Conservation (phyloP, 2,113 vertebrate species). For the Vulpes vulpes region DNA sequence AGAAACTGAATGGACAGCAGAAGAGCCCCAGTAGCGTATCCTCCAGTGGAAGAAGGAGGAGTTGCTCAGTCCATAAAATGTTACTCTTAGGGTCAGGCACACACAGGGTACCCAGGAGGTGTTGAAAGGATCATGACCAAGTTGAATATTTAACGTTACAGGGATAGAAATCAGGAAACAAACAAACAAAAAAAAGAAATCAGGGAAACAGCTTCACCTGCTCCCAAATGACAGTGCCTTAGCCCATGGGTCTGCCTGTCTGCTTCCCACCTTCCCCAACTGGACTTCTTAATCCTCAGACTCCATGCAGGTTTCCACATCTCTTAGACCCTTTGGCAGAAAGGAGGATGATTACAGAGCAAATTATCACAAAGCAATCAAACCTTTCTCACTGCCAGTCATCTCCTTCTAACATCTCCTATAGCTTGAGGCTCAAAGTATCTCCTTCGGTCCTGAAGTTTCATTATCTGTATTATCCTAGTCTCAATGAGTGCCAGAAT, state of each 20-base stretch:
- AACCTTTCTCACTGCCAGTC: background rate
- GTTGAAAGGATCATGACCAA: background rate
- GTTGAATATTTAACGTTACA: background rate
- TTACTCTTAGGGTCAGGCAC: background rate
- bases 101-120: background rate
- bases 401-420: background rate
- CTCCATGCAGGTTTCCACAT: background rate
- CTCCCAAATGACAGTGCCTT: background rate
- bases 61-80: background rate
- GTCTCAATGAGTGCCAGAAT: background rate
- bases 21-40: background rate
- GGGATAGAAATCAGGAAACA: background rate
- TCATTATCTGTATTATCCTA: background rate
- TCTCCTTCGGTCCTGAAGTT: background rate
- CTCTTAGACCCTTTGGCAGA: background rate
- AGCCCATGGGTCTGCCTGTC: background rate
- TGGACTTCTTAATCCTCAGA: background rate
- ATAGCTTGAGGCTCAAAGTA: background rate
- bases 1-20: background rate
- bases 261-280: background rate
- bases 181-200: background rate
- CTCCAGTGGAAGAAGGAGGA: background rate
- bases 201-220: background rate
- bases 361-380: background rate
- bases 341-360: background rate